These are phyloP conservation scores for Tethya wilhelma DNA, from an alignment of 37 sponge, comb jelly and placozoan genomes.

Conservation along the genomic window DNA sequence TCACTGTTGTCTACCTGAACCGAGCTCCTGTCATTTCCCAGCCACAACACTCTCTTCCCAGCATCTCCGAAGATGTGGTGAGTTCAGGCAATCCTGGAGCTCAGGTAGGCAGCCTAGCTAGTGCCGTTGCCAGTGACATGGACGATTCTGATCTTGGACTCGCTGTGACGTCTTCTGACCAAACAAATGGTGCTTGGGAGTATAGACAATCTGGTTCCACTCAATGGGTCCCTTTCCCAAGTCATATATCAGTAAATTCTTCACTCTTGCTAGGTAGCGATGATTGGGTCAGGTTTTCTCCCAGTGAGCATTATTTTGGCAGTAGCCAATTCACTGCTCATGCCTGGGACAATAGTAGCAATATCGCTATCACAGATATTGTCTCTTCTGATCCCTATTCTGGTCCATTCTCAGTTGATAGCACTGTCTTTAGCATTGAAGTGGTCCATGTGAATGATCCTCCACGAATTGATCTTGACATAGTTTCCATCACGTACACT, in stretches of 20 bases:
- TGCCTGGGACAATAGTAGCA: slow-evolving; percentile 40
- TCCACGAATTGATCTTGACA: slow-evolving; percentile 23
- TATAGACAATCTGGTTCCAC: neutral
- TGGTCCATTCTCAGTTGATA: slow-evolving; percentile 48
- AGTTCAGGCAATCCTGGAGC: slow-evolving; percentile 4
- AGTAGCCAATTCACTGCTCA: slow-evolving; percentile 5
- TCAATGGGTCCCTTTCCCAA: slow-evolving; percentile 29
- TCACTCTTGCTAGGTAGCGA: neutral
- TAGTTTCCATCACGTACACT: slow-evolving; percentile 11
- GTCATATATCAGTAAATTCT: neutral
- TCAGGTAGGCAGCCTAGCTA: neutral
- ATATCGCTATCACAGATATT: neutral
- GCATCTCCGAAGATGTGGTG: slow-evolving; percentile 37
- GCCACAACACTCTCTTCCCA: slow-evolving; percentile 1
- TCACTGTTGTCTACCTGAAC: slow-evolving; percentile 55
- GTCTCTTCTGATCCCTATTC: slow-evolving; percentile 29
- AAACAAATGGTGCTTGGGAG: slow-evolving; percentile 52
- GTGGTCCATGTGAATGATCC: slow-evolving; percentile 50
- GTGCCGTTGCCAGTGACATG: slow-evolving; percentile 10
- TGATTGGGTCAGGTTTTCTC: slow-evolving; percentile 24
- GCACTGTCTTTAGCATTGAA: neutral
- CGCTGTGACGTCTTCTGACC: slow-evolving; percentile 8
- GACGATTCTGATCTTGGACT: slow-evolving; percentile 39
- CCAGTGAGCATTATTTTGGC: slow-evolving; percentile 39
- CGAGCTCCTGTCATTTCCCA: slow-evolving; percentile 39